Percentiles rank a stretch among this genome's conserved stretches.
Conservation (phyloP, 1,140 invertebrate genomes). For the Portunus trituberculatus region DNA sequence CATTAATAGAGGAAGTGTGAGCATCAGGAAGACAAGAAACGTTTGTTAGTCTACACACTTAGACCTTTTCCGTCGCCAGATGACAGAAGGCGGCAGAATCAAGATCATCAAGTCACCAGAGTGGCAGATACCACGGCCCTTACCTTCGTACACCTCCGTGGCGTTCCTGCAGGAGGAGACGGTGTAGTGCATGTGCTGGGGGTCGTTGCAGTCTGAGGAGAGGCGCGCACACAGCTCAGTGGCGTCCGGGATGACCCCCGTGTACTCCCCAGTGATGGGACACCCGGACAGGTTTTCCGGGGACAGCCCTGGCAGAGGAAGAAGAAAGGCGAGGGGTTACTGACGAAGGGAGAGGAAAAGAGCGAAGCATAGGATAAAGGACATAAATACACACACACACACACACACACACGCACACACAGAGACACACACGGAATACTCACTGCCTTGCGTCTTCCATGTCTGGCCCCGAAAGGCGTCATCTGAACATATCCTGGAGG, state of each 20-base stretch:
- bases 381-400: neutral
- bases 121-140: conserved; percentile 13
- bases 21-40: neutral
- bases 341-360: neutral
- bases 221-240: conserved; percentile 86
- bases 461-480: conserved; percentile 73
- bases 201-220: conserved; percentile 86
- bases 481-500: conserved; percentile 74
- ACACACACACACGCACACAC: neutral
- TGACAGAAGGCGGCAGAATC: neutral
- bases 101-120: too few species aligned
- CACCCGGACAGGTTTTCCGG: conserved; percentile 83
- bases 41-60: neutral
- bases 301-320: conserved; percentile 53
- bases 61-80: too few species aligned
- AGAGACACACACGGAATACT: conserved; percentile 43
- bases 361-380: neutral
- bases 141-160: conserved; percentile 86
- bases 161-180: conserved; percentile 84
- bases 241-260: conserved; percentile 86
- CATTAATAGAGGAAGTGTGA: neutral
- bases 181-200: conserved; percentile 88
- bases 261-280: conserved; percentile 87
- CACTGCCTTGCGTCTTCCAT: conserved; percentile 77
- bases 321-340: neutral